These are phyloP conservation scores for Misgurnus anguillicaudatus DNA, from an alignment of 2,113 vertebrate genomes.

Conservation along the genomic window DNA sequence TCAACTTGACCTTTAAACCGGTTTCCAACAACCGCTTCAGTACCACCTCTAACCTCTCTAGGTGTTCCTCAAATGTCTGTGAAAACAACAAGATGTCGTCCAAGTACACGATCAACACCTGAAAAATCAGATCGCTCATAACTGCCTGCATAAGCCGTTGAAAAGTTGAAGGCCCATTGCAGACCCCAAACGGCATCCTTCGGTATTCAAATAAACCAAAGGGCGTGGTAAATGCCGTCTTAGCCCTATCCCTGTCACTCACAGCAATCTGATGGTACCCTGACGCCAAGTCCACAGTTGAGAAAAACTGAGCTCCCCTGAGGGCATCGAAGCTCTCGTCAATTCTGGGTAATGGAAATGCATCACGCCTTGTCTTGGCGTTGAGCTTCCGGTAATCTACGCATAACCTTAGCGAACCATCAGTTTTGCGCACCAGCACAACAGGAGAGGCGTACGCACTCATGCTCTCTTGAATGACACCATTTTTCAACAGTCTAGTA, in stretches of 20 bases:
- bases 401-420: background rate
- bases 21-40: background rate
- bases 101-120: background rate
- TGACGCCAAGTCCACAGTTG: background rate
- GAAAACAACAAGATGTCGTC: background rate
- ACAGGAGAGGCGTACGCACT: background rate
- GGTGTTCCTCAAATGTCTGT: background rate
- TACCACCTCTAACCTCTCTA: background rate
- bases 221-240: background rate
- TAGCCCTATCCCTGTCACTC: background rate
- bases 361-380: background rate
- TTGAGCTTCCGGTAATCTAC: background rate
- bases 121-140: background rate
- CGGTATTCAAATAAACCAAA: background rate
- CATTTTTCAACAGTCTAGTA: background rate
- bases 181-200: background rate
- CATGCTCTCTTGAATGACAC: background rate
- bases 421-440: background rate
- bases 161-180: background rate
- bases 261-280: background rate
- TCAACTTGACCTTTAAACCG: background rate
- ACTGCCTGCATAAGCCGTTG: background rate
- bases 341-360: background rate
- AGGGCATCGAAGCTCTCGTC: background rate
- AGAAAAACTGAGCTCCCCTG: background rate